These are phyloP conservation scores for Dendropsophus ebraccatus DNA, from an alignment of 2,113 vertebrate genomes.

Conservation along the genomic window DNA sequence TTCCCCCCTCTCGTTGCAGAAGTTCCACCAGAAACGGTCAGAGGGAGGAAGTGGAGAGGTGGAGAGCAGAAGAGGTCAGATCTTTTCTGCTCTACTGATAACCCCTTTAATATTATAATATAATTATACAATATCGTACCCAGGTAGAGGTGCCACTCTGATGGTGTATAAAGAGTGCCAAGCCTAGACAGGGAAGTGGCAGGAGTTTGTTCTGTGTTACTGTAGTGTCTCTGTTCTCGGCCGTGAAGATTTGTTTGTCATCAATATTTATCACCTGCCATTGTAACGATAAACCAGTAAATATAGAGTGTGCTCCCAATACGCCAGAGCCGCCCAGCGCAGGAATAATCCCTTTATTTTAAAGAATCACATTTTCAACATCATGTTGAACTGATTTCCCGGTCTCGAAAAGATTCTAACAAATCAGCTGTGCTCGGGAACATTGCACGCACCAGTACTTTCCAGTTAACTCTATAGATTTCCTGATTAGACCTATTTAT, in stretches of 20 bases:
- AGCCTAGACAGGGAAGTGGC: background rate
- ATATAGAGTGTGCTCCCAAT: background rate
- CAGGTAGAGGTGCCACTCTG: background rate
- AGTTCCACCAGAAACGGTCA: no score
- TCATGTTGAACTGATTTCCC: conserved; percentile 5
- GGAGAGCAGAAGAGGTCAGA: no score
- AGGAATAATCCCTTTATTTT: conserved; percentile 6
- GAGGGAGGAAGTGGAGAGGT: no score
- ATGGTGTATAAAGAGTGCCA: background rate
- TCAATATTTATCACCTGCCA: conserved; percentile 6
- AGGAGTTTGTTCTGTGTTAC: background rate
- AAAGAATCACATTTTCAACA: background rate
- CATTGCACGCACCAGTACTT: conserved; percentile 49
- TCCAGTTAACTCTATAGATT: conserved; percentile 57
- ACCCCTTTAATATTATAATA: background rate
- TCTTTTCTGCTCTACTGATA: background rate
- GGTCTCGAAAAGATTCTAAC: conserved; percentile 30
- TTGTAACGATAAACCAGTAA: background rate
- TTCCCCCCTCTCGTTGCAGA: no score
- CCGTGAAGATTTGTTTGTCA: background rate
- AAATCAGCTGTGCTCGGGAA: conserved; percentile 31
- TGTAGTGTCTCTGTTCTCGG: background rate
- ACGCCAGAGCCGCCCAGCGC: background rate
- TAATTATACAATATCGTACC: background rate
- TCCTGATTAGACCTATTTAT: conserved; percentile 53